phyloP scores from a whole-genome alignment of 1,140 invertebrate species.

The Drosophila auraria region DNA sequence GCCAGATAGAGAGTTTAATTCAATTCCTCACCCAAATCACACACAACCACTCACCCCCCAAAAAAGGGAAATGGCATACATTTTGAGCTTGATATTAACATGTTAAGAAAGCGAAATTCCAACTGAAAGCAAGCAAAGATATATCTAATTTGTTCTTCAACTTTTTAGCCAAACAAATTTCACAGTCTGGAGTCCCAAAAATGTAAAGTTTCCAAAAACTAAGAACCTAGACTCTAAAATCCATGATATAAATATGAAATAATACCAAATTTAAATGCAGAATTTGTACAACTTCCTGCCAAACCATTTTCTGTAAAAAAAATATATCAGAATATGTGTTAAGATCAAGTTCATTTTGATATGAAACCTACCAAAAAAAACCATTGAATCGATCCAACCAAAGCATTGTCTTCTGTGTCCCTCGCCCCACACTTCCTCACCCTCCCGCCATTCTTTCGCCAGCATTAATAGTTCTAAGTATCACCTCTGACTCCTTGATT shows the following conservation, averaged over 20 bases:
- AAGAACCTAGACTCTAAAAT: not conserved
- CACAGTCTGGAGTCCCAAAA: too few relatives aligned
- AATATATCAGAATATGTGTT: constrained; percentile 3
- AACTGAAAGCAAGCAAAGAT: too few relatives aligned
- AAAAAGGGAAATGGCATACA: not conserved
- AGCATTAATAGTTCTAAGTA: not conserved
- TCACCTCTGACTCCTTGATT: constrained; percentile 53
- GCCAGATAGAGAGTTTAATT: not conserved
- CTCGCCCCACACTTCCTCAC: not conserved
- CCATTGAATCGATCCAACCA: constrained; percentile 2
- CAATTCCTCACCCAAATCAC: not conserved
- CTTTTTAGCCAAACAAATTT: too few relatives aligned
- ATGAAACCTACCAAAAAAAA: not conserved
- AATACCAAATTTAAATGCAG: not conserved
- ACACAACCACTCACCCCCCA: not conserved
- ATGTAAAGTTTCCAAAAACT: constrained; percentile 2
- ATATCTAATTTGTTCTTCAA: not conserved
- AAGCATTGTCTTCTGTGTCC: constrained; percentile 30
- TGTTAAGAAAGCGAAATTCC: not conserved
- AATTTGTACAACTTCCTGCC: not conserved
- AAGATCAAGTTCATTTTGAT: constrained; percentile 26
- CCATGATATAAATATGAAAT: not conserved
- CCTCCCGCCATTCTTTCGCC: not conserved
- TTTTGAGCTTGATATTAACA: constrained; percentile 21
- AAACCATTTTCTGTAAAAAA: not conserved